Evolutionary conservation across 35 echinoderm and acorn worm species (phyloP), one percentile per base, ranked within the genome.

Genomic region (Ptychodera flava): DNA sequence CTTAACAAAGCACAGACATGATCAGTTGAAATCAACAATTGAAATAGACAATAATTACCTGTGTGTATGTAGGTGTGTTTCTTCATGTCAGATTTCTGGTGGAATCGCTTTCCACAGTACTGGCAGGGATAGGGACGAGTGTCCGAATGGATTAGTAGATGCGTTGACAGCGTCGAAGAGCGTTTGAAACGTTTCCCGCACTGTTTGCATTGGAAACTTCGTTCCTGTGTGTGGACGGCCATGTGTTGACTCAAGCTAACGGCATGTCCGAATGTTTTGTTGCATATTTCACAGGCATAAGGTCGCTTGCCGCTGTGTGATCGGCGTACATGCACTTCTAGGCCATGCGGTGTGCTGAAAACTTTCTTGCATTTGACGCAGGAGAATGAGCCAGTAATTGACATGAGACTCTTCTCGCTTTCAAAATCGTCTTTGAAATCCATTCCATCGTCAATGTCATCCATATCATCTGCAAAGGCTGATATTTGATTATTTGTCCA

Each of bases 61-160:
- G 96, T 99, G 33, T 99, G 96, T 14, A 99, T 99, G 77, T 99
- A 99, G 0, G 96, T 99, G 85, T 99, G 96, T 78, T 99, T 99
- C 92, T 99, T 99, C 96, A 99, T 99, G 34, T 99, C 96, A 0
- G 96, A 99, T 79, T 99, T 99, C 90, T 99, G 96, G 36, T 99
- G 96, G 79, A 99, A 99, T 33, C 96, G 79, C 64, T 99, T 94
- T 30, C 96, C 96, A 78, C 95, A 98, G 81, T 98, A 98, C 77
- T 93, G 88, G 79, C 95, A 98, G 2, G 96, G 90, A 77, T 94
- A 99, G 1, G 92, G 96, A 36, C 93, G 89, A 1, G 96, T 99
- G 37, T 99, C 96, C 0, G 93, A 94, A 34, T 99, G 96, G 38
- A 99, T 99, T 35, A 99, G 88, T 92, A 99, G 94, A 76, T 99